Conservation (phyloP, 2,888 invertebrate species). For the Drosophila mulleri region DNA sequence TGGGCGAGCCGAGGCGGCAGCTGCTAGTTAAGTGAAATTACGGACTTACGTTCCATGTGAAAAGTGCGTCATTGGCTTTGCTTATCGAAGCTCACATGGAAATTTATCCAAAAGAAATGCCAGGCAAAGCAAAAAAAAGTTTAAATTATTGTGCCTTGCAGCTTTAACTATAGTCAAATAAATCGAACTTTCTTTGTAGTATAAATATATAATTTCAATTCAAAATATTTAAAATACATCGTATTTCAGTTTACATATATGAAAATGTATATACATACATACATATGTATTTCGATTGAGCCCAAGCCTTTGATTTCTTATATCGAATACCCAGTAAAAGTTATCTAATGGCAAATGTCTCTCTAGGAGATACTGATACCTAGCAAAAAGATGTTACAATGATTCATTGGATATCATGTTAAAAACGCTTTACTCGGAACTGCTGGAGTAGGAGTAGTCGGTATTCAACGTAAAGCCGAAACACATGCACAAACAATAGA, state of each 20-base stretch:
- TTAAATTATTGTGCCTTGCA: no score
- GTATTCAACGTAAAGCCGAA: not conserved
- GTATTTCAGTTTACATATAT: no score
- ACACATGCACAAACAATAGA: not conserved
- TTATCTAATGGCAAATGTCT: no score
- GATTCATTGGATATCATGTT: no score
- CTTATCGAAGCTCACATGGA: not conserved
- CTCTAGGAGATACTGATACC: no score
- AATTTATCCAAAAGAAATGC: not conserved
- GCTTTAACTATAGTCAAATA: not conserved
- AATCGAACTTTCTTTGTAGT: not conserved
- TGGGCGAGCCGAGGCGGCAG: not conserved
- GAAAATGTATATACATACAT: no score
- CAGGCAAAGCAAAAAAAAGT: not conserved
- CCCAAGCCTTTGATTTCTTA: no score
- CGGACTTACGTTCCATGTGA: not conserved
- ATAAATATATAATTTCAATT: not conserved
- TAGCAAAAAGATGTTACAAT: no score
- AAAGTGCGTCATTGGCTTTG: conserved; percentile 8
- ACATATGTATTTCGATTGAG: no score
- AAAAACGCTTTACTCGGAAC: not conserved
- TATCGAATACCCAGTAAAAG: no score
- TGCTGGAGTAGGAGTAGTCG: not conserved
- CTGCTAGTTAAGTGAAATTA: conserved; percentile 15
- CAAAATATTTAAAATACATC: no score